Conservation (phyloP, 2,888 invertebrate species). For the Dyspetes luteomarginatus region DNA sequence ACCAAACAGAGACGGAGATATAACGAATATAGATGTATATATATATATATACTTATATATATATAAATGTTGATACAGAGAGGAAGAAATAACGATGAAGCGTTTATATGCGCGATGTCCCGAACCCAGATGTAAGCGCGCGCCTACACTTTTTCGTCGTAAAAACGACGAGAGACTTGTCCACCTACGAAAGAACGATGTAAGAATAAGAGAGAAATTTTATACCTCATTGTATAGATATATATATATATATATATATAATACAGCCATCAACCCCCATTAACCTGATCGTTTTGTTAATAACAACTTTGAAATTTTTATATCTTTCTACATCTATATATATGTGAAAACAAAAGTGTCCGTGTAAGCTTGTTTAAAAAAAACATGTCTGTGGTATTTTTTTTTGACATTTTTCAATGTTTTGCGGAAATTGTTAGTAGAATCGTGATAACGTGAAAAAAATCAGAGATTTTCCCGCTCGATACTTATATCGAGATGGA, state of each 20-base stretch:
- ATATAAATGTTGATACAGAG: background rate
- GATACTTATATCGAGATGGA: too few relatives aligned
- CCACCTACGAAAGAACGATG: constrained; percentile 50
- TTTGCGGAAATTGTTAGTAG: too few relatives aligned
- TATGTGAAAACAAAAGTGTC: too few relatives aligned
- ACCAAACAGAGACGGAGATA: constrained; percentile 10
- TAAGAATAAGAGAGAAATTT: constrained; percentile 45
- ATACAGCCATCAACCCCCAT: too few relatives aligned
- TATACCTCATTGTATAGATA: constrained; percentile 27
- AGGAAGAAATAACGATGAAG: constrained; percentile 21
- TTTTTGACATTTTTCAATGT: too few relatives aligned
- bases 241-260: background rate
- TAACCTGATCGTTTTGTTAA: too few relatives aligned
- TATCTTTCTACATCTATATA: too few relatives aligned
- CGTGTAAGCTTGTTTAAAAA: too few relatives aligned
- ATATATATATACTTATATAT: background rate
- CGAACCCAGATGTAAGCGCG: constrained; percentile 44
- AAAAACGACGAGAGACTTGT: constrained; percentile 54
- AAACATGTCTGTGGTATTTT: too few relatives aligned
- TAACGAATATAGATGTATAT: background rate
- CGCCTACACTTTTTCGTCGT: constrained; percentile 56
- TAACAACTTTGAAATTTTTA: too few relatives aligned
- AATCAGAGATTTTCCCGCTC: too few relatives aligned
- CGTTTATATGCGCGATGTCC: constrained; percentile 42
- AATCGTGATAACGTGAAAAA: too few relatives aligned